Base-by-base conservation (phyloP, 2,888 invertebrate genomes). In the Linnaemya tessellans region DNA sequence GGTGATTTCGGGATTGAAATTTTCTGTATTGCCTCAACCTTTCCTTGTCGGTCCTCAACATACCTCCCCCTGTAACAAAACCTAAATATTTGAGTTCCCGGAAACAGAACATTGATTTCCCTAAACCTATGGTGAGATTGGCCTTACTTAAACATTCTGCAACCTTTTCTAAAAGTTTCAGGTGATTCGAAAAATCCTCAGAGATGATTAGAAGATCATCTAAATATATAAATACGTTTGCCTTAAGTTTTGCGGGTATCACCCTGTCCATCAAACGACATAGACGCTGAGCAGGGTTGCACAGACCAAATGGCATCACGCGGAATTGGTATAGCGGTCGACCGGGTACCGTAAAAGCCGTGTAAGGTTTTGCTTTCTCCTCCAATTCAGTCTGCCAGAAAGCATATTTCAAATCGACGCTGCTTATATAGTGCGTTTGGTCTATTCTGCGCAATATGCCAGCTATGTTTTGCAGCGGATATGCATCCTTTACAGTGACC, bases 231-330 rank as follows among this genome's bases (percentile, higher is more conserved):
- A 84, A 80, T 0, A 80, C 84, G 20, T 79, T 79, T 0, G 43
- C 1, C 41, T 80, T 84, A 0, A 80, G 11, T 11, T 20, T 43
- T 80, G n/a, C n/a, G n/a, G n/a, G n/a, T n/a, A n/a, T n/a, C n/a
- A n/a, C n/a, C n/a, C n/a, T n/a, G n/a, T n/a, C 75, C 78, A 89
- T 83, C 15, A 89, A 62, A 0, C 87, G 77, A 67, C 88, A 89
- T 20, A 86, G 35, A 1, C 82, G 49, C 20, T n/a, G n/a, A n/a
- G 87, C 84, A 8, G 75, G 79, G 15, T 83, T 80, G 20, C 79
- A 73, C 13, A 84, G 20, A 1, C 80, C 78, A 30, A 87, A 84
- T 0, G 85, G 87, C 86, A 85, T 84, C 0, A 84, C 84, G 0
- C 20, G 68, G 25, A 71, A 87, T 22, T 78, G 80, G 25, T 84